Evolutionary conservation across 2,113 vertebrate genomes (phyloP).

Genomic region (Charadrius vociferus): DNA sequence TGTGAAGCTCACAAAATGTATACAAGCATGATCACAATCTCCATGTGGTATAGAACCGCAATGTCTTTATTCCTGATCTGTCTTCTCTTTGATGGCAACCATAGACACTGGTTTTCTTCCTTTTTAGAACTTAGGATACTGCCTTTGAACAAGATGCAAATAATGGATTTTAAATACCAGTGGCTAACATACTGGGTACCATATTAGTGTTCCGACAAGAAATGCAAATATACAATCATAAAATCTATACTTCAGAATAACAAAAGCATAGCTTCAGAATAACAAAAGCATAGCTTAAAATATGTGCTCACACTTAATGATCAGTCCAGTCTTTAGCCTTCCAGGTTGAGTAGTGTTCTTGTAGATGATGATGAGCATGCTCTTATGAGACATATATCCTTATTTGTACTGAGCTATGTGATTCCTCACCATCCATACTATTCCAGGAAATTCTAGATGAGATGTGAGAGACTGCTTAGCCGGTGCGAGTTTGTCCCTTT

Average conservation of each 20-base stretch:
- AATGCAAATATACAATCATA: neutral
- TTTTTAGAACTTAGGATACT: neutral
- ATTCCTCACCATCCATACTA: neutral
- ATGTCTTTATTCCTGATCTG: neutral
- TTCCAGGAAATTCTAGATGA: neutral
- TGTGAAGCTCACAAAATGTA: neutral
- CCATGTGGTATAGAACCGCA: neutral
- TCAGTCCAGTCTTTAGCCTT: neutral
- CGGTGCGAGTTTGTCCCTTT: neutral
- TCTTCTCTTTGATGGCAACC: neutral
- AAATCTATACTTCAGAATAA: neutral
- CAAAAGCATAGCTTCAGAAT: neutral
- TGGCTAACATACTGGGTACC: neutral
- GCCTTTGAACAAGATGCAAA: neutral
- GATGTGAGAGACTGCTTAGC: neutral
- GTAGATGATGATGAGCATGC: neutral
- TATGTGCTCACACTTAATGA: neutral
- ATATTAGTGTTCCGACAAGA: neutral
- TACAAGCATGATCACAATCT: neutral
- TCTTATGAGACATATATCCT: neutral
- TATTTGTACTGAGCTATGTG: neutral
- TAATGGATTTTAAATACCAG: neutral
- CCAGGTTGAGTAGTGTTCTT: neutral
- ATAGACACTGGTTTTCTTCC: neutral
- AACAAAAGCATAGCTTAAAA: neutral